A percentile compares a stretch with the other conserved stretches of the same genome.
phyloP scores from a whole-genome alignment of 2,888 invertebrate genomes.

The Andrena minutula region DNA sequence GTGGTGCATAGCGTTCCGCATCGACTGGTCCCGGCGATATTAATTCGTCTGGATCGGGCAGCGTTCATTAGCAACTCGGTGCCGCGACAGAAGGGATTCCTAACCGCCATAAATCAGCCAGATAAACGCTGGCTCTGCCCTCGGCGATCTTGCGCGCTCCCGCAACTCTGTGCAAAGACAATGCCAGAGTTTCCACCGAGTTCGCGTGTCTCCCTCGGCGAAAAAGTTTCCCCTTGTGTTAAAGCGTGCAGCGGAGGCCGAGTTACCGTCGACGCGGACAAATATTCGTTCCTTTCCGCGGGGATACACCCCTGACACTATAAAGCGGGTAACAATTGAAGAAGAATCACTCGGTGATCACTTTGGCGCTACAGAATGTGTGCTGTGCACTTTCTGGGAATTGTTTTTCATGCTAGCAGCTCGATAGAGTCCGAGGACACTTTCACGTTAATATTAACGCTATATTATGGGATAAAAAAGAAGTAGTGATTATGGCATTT shows the following conservation, averaged over 20 bases:
- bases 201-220: not conserved
- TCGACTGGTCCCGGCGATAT: not conserved
- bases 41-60: not conserved
- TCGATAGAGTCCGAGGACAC: too few species aligned
- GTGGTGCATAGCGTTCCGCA: not conserved
- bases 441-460: too few species aligned
- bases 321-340: too few species aligned
- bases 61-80: slow-evolving; percentile 7
- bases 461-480: too few species aligned
- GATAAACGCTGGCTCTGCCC: slow-evolving; percentile 12
- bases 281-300: too few species aligned
- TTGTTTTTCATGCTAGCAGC: too few species aligned
- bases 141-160: not conserved
- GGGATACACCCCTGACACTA: too few species aligned
- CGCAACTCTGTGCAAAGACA: not conserved
- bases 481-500: too few species aligned
- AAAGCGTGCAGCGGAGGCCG: not conserved
- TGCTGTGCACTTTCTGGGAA: too few species aligned
- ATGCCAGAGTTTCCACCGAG: slow-evolving; percentile 3
- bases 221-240: not conserved
- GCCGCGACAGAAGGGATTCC: slow-evolving; percentile 10
- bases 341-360: too few species aligned
- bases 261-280: not conserved
- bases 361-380: too few species aligned
- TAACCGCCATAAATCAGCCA: slow-evolving; percentile 24